These are phyloP conservation scores for Cheilosia variabilis DNA, from an alignment of 2,888 invertebrate species.

Conservation along the genomic window DNA sequence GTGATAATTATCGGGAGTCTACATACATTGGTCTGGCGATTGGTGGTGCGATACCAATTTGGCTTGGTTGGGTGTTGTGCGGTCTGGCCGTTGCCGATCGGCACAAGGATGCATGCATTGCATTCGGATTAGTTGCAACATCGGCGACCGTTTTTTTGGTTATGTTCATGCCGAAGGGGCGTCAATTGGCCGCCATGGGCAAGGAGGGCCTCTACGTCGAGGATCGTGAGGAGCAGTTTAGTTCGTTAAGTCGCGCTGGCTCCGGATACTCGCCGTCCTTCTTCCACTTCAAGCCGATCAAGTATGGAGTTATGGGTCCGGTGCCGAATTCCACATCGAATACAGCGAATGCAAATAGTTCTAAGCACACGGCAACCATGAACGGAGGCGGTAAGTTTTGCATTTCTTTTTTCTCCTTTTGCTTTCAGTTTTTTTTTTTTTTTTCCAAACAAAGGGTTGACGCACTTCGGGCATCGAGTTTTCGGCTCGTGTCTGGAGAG, in stretches of 20 bases:
- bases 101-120: constrained; percentile 94
- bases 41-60: constrained; percentile 93
- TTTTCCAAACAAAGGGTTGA: constrained; percentile 44
- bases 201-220: constrained; percentile 93
- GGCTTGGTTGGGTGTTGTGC: constrained; percentile 93
- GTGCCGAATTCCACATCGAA: constrained; percentile 84
- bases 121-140: constrained; percentile 93
- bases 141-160: constrained; percentile 94
- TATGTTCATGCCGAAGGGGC: constrained; percentile 97
- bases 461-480: constrained; percentile 39
- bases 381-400: constrained; percentile 81
- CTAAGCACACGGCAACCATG: constrained; percentile 84
- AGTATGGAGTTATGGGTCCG: constrained; percentile 88
- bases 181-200: constrained; percentile 95
- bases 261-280: constrained; percentile 96
- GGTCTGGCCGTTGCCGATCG: constrained; percentile 91
- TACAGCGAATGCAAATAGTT: constrained; percentile 83
- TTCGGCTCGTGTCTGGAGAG: background rate
- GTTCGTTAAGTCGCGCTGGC: constrained; percentile 90
- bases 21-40: constrained; percentile 95
- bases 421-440: constrained; percentile 7
- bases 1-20: constrained; percentile 96
- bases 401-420: background rate
- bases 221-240: constrained; percentile 92
- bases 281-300: constrained; percentile 95